Percentiles rank a stretch among this genome's conserved stretches.
phyloP scores from a whole-genome alignment of 2,888 invertebrate genomes.

The Physocephala rufipes region DNA sequence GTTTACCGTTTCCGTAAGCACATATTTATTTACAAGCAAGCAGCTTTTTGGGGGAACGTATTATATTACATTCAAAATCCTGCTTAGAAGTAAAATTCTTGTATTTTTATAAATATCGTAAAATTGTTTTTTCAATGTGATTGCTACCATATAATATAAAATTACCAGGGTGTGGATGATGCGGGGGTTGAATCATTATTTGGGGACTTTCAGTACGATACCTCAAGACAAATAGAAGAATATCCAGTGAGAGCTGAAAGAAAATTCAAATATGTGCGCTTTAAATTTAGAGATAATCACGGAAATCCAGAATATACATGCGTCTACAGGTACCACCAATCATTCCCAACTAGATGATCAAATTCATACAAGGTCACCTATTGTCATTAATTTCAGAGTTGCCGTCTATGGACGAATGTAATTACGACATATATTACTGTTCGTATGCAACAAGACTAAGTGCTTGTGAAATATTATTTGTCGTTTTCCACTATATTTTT shows the following conservation, averaged over 20 bases:
- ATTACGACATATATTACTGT: slow-evolving; percentile 9
- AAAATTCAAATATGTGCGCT: slow-evolving; percentile 43
- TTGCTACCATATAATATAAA: too few relatives aligned
- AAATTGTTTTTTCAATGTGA: background rate
- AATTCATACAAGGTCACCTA: background rate
- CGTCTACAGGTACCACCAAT: slow-evolving; percentile 53
- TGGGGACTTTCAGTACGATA: slow-evolving; percentile 50
- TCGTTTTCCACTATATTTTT: too few relatives aligned
- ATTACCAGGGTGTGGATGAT: slow-evolving; percentile 26
- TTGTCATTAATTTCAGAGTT: slow-evolving; percentile 41
- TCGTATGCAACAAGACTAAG: slow-evolving; percentile 3
- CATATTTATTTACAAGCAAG: too few relatives aligned
- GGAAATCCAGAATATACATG: slow-evolving; percentile 55
- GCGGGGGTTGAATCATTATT: slow-evolving; percentile 38
- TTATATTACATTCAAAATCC: too few relatives aligned
- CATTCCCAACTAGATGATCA: background rate
- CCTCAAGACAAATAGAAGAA: slow-evolving; percentile 43
- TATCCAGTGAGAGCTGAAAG: slow-evolving; percentile 39
- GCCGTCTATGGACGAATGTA: slow-evolving; percentile 46
- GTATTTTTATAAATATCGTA: background rate
- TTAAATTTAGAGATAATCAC: slow-evolving; percentile 53
- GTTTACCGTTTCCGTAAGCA: slow-evolving; percentile 53
- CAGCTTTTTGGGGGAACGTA: too few relatives aligned
- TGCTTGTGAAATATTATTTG: slow-evolving; percentile 25
- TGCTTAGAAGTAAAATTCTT: background rate